These are phyloP conservation scores for Nannospalax galili DNA, from an alignment of 2,113 vertebrate genomes.

Conservation along the genomic window DNA sequence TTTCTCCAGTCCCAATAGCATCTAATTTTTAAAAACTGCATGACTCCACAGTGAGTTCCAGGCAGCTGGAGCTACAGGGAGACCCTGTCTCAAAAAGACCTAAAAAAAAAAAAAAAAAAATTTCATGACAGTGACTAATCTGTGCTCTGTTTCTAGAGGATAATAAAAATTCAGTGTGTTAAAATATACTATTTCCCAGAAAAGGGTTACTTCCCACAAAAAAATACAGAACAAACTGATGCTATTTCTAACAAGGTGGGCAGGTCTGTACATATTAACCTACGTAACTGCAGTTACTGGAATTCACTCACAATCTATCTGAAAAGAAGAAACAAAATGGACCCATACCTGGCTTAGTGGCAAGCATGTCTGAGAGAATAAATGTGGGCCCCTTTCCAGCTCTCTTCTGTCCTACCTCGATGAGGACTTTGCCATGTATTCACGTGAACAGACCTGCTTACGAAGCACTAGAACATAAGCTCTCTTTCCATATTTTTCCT, in stretches of 20 bases:
- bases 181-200: slow-evolving; percentile 5
- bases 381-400: not conserved
- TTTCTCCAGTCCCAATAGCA: no score
- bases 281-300: not conserved
- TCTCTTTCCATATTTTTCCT: not conserved
- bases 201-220: slow-evolving; percentile 33
- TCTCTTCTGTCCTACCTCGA: not conserved
- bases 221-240: slow-evolving; percentile 23
- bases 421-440: not conserved
- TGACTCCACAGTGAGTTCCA: no score
- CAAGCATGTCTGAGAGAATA: slow-evolving; percentile 9
- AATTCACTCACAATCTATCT: slow-evolving; percentile 51
- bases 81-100: no score
- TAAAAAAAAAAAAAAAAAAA: not conserved
- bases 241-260: not conserved
- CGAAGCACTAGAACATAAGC: not conserved
- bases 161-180: slow-evolving; percentile 44
- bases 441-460: not conserved
- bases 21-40: no score
- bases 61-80: no score
- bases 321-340: slow-evolving; percentile 42
- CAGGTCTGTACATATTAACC: not conserved
- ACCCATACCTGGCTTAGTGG: not conserved
- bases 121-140: not conserved
- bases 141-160: slow-evolving; percentile 5